phyloP scores from a whole-genome alignment of 2,797 vertebrate species.

The Molossus molossus region DNA sequence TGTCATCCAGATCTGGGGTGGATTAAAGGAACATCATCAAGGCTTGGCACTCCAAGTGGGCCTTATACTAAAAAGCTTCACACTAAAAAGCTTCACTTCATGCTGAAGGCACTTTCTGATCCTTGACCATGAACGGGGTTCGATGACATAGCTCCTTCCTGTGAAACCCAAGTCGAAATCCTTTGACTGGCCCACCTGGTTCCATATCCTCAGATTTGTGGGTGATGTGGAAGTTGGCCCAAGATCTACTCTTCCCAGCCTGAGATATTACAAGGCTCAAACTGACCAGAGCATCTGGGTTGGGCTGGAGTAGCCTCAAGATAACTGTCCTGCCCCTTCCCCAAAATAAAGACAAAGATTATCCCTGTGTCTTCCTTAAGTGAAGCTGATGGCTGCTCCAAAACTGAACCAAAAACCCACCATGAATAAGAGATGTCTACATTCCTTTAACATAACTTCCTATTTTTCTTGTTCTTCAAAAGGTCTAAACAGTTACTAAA shows the following conservation, averaged over 20 bases:
- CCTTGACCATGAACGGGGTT: neutral
- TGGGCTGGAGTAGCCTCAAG: neutral
- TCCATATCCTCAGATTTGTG: neutral
- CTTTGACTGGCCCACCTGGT: neutral
- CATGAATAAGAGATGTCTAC: neutral
- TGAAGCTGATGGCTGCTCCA: slow-evolving; percentile 3
- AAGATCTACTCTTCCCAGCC: neutral
- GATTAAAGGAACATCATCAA: neutral
- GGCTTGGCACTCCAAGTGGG: neutral
- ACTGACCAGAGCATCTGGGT: neutral
- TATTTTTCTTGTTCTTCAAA: slow-evolving; percentile 31
- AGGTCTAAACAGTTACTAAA: slow-evolving; percentile 17
- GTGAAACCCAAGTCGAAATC: neutral
- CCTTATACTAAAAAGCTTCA: neutral
- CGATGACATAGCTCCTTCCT: slow-evolving; percentile 5
- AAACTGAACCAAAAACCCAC: neutral
- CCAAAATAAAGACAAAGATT: neutral
- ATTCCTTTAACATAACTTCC: neutral
- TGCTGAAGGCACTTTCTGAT: neutral
- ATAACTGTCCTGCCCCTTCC: neutral
- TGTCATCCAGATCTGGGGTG: neutral
- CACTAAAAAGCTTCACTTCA: neutral
- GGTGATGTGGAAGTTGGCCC: slow-evolving; percentile 14
- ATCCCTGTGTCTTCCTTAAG: neutral
- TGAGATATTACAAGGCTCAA: neutral